phyloP scores from a whole-genome alignment of 1,140 invertebrate genomes.

The Ephestia elutella region DNA sequence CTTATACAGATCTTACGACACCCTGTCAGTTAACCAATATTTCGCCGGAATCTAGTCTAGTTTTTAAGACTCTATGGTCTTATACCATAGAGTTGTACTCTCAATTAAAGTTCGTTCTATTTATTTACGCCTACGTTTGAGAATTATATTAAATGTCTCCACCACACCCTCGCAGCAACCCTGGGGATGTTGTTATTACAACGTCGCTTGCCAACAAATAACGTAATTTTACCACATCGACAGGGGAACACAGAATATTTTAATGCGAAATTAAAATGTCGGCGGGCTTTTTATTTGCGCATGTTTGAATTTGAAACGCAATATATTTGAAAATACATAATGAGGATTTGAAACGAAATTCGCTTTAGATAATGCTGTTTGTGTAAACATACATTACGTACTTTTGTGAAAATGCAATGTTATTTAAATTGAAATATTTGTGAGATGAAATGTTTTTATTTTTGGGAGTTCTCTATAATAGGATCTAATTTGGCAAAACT shows the following conservation, averaged over 20 bases:
- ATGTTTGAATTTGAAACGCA: background rate
- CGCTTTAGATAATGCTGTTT: background rate
- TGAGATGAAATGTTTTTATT: too few species aligned
- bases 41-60: too few species aligned
- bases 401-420: background rate
- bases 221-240: slow-evolving; percentile 11
- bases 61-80: too few species aligned
- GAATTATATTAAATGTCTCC: slow-evolving; percentile 1
- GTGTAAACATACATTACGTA: background rate
- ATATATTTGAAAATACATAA: background rate
- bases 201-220: slow-evolving; percentile 1
- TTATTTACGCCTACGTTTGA: slow-evolving; percentile 9
- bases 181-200: slow-evolving; percentile 5
- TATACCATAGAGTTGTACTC: too few species aligned
- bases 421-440: background rate
- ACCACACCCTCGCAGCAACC: background rate
- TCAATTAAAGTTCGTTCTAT: background rate
- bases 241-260: slow-evolving; percentile 1
- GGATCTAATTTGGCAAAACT: background rate
- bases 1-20: too few species aligned
- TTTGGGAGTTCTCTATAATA: background rate
- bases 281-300: background rate
- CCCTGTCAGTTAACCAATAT: too few species aligned
- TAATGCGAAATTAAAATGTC: background rate
- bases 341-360: background rate